phyloP scores from a whole-genome alignment of 2,797 vertebrate genomes.

The Sphenopsis melanotis region DNA sequence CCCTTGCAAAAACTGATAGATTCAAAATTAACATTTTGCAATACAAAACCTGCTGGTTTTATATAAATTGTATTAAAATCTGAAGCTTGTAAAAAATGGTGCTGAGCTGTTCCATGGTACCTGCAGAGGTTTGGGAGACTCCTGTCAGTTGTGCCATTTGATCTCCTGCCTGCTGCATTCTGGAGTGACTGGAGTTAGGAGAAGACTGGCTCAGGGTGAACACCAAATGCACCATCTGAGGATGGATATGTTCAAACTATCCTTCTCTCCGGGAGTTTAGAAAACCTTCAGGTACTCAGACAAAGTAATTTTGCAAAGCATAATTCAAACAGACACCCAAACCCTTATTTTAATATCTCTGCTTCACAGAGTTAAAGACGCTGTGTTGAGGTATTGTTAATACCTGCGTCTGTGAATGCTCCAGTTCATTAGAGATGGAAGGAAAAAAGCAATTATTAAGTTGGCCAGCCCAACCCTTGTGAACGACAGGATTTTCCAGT shows the following conservation, averaged over 20 bases:
- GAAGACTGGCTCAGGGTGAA: background rate
- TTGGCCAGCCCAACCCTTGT: background rate
- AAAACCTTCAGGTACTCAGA: background rate
- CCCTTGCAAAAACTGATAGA: background rate
- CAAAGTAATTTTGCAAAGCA: background rate
- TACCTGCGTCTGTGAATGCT: background rate
- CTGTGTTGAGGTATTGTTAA: background rate
- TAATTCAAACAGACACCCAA: background rate
- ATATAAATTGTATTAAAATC: background rate
- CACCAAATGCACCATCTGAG: background rate
- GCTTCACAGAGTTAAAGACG: background rate
- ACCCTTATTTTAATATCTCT: background rate
- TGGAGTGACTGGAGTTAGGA: background rate
- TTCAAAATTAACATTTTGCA: background rate
- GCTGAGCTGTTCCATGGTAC: background rate
- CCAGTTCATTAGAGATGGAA: background rate
- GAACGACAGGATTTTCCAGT: slow-evolving; percentile 51
- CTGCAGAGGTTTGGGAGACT: background rate
- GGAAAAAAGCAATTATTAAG: background rate
- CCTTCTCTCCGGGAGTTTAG: background rate
- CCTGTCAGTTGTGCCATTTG: background rate
- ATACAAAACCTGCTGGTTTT: background rate
- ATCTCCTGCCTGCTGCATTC: background rate
- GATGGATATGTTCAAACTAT: background rate
- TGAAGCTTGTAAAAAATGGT: background rate